Evolutionary conservation across 1,140 invertebrate genomes (phyloP).

Genomic region (Aphaenogaster rudis): DNA sequence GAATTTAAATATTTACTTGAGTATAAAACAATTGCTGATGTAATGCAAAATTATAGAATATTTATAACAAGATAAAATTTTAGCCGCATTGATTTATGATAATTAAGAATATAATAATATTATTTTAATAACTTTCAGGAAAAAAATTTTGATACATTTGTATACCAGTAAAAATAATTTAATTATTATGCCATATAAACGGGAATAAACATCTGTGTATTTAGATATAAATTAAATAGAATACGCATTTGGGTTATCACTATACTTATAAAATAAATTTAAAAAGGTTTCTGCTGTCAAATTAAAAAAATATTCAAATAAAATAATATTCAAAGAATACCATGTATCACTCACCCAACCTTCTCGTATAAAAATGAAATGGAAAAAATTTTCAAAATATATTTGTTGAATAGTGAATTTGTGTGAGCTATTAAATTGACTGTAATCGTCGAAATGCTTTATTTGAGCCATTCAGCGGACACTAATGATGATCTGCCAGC

Average conservation of each 20-base stretch:
- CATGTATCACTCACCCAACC: too few relatives aligned
- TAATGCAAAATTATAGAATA: background rate
- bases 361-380: background rate
- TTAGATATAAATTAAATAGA: background rate
- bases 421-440: conserved; percentile 14
- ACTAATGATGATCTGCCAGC: conserved; percentile 35
- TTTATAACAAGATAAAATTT: background rate
- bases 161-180: background rate
- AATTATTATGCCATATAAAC: background rate
- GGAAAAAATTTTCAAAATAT: background rate
- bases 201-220: background rate
- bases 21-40: background rate
- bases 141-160: background rate
- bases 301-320: conserved; percentile 24
- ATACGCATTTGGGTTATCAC: background rate
- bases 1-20: background rate
- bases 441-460: background rate
- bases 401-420: background rate
- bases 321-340: background rate
- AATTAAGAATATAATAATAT: background rate
- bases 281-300: background rate
- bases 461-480: conserved; percentile 26
- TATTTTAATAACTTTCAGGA: background rate
- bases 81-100: background rate
- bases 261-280: background rate